Percentiles rank a stretch among this genome's conserved stretches.
phyloP scores from a whole-genome alignment of 2,797 vertebrate species.

The Pogonophryne albipinna region DNA sequence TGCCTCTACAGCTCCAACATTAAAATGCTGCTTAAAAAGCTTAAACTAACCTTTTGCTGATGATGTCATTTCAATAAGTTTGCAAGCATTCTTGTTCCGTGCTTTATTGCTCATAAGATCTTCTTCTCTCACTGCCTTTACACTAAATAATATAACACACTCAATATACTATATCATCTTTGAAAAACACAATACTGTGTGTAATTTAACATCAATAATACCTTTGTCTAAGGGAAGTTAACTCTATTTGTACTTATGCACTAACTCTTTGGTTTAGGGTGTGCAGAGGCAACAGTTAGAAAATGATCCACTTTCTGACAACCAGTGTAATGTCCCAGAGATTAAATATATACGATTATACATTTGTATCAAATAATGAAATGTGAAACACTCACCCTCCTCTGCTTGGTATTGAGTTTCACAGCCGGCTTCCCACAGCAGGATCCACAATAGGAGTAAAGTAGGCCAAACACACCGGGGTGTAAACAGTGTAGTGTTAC shows the following conservation, averaged over 20 bases:
- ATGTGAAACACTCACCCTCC: conserved; percentile 59
- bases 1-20: not conserved
- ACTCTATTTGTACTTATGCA: not conserved
- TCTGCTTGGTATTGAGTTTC: conserved; percentile 21
- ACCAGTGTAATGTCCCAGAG: not conserved
- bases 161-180: not conserved
- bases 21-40: not conserved
- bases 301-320: not conserved
- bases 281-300: not conserved
- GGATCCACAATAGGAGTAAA: conserved; percentile 29
- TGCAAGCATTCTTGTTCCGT: not conserved
- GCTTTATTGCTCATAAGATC: not conserved
- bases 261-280: not conserved
- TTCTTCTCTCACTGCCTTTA: not conserved
- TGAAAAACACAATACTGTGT: not conserved
- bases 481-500: not conserved
- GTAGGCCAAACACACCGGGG: not conserved
- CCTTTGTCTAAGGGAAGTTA: not conserved
- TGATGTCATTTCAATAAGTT: not conserved
- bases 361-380: not conserved
- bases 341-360: not conserved
- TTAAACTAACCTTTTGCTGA: not conserved
- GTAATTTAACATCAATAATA: too few species aligned
- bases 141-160: not conserved
- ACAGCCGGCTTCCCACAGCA: conserved; percentile 22